A percentile compares a stretch with the other conserved stretches of the same genome.
These are phyloP conservation scores for Helicoverpa armigera DNA, from an alignment of 1,140 invertebrate species.

Conservation along the genomic window DNA sequence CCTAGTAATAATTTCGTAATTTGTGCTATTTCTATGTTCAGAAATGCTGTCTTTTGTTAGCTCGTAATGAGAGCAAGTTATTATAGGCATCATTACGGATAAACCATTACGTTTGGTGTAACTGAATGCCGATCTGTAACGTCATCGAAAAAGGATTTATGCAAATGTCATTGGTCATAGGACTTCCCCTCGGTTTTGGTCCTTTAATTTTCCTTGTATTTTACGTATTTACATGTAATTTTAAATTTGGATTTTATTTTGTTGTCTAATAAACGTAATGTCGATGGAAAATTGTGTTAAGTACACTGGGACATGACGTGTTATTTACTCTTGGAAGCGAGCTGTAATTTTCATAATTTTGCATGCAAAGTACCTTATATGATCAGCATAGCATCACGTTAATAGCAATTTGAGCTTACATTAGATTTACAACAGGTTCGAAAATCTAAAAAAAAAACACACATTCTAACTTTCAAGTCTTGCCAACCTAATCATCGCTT, in stretches of 20 bases:
- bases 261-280: no score
- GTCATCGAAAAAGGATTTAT: slow-evolving; percentile 34
- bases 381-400: no score
- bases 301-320: no score
- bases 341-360: neutral
- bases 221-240: neutral
- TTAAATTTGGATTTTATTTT: neutral
- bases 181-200: slow-evolving; percentile 36
- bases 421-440: no score
- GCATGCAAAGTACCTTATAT: no score
- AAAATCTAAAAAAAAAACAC: no score
- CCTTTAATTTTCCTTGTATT: slow-evolving; percentile 15
- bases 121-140: slow-evolving; percentile 14
- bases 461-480: neutral
- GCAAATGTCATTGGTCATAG: slow-evolving; percentile 30
- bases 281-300: no score
- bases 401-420: no score
- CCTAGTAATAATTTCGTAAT: neutral
- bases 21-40: neutral
- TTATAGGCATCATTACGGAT: neutral
- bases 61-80: neutral
- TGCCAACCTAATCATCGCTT: neutral
- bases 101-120: neutral
- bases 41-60: neutral
- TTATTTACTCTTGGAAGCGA: no score